phyloP scores from a whole-genome alignment of 2,797 vertebrate genomes.

The Semaprochilodus insignis region DNA sequence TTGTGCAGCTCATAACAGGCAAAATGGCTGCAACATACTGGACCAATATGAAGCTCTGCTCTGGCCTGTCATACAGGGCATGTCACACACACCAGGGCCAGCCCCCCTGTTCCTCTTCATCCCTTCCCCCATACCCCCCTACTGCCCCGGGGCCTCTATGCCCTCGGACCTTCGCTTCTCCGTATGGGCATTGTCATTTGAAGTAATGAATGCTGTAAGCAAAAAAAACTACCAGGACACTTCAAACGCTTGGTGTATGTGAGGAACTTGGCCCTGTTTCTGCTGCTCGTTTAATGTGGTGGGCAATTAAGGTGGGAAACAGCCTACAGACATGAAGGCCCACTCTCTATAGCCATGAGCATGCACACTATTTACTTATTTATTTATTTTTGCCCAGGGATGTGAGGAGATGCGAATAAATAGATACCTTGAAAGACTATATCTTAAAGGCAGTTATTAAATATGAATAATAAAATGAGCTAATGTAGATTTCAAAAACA shows the following conservation, averaged over 20 bases:
- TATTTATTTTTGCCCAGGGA: constrained; percentile 21
- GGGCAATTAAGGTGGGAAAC: constrained; percentile 70
- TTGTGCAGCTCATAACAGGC: constrained; percentile 48
- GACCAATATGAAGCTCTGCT: constrained; percentile 36
- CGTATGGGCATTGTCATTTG: constrained; percentile 47
- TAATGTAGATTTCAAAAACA: too few relatives aligned
- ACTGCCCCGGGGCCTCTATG: constrained; percentile 12
- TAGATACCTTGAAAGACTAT: constrained; percentile 10
- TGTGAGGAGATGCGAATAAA: constrained; percentile 22
- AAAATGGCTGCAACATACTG: constrained; percentile 48
- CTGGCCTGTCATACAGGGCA: constrained; percentile 49
- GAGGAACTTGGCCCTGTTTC: constrained; percentile 52
- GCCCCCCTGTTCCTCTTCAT: not conserved
- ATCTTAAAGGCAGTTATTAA: not conserved
- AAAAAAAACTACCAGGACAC: constrained; percentile 33
- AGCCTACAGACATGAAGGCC: constrained; percentile 49
- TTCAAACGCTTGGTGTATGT: constrained; percentile 63
- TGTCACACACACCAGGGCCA: constrained; percentile 39
- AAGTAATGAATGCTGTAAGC: constrained; percentile 50
- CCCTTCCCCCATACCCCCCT: not conserved
- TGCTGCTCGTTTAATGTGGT: constrained; percentile 69
- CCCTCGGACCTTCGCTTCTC: constrained; percentile 44
- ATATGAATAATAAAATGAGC: not conserved
- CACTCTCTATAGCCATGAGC: not conserved
- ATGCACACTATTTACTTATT: constrained; percentile 23